Evolutionary conservation across 1,140 invertebrate genomes (phyloP).

Genomic region (Elymnias hypermnestra): DNA sequence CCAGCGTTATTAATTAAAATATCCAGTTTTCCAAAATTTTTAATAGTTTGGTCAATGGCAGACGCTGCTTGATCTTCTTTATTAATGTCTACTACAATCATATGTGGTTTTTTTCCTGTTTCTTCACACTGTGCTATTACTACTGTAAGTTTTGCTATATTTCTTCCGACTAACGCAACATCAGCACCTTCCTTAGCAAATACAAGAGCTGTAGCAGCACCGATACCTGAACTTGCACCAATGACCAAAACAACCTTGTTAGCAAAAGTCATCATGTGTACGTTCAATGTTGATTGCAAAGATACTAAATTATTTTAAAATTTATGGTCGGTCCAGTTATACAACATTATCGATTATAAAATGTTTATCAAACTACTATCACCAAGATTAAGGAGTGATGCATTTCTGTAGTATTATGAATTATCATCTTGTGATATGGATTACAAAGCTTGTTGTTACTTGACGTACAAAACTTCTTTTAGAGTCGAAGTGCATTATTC

Average conservation of each 20-base stretch:
- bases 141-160: conserved; percentile 12
- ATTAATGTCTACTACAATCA: conserved; percentile 13
- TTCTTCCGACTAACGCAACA: conserved; percentile 19
- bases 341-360: background rate
- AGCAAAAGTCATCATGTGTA: conserved; percentile 10
- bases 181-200: conserved; percentile 19
- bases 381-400: background rate
- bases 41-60: conserved; percentile 7
- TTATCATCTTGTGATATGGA: no score
- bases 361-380: background rate
- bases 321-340: background rate
- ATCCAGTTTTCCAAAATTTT: conserved; percentile 14
- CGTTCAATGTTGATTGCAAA: no score
- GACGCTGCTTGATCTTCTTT: conserved; percentile 10
- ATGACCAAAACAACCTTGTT: conserved; percentile 16
- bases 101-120: conserved; percentile 12
- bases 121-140: conserved; percentile 12
- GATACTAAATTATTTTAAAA: no score
- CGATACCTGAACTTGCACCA: conserved; percentile 19
- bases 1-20: conserved; percentile 16
- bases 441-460: no score
- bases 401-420: no score
- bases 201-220: conserved; percentile 10
- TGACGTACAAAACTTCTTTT: no score
- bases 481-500: no score